Conservation (phyloP, 2,797 vertebrate species). For the Hapalemur alaotrensis region DNA sequence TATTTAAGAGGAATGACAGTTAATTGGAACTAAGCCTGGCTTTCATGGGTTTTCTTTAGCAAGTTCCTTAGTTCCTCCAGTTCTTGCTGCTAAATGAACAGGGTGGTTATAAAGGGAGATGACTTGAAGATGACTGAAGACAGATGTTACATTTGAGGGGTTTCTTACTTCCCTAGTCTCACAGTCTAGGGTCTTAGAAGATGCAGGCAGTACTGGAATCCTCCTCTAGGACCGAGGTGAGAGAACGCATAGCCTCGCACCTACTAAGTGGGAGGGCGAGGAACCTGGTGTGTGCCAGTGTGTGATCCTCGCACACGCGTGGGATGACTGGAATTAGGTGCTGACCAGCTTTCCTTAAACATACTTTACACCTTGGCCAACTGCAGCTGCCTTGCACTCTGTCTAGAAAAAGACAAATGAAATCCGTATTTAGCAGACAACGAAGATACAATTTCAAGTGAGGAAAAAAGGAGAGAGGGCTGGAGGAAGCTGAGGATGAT, state of each 20-base stretch:
- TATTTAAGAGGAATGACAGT: conserved; percentile 3
- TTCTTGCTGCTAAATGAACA: not conserved
- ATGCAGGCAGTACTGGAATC: not conserved
- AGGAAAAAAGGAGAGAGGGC: not conserved
- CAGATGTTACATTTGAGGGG: not conserved
- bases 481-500: not conserved
- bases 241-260: not conserved
- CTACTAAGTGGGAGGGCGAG: not conserved
- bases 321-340: not conserved
- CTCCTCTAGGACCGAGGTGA: not conserved
- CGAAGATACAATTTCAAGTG: not conserved
- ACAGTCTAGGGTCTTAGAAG: not conserved
- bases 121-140: not conserved
- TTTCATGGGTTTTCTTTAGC: not conserved
- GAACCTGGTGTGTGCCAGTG: no score
- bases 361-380: not conserved
- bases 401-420: not conserved
- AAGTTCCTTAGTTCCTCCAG: not conserved
- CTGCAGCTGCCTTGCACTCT: not conserved
- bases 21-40: not conserved
- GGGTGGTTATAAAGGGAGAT: not conserved
- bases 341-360: not conserved
- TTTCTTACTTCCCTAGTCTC: not conserved
- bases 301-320: accelerated
- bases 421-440: not conserved